A percentile compares a stretch with the other conserved stretches of the same genome.
Evolutionary conservation across 37 sponge, comb jelly and placozoan species (phyloP).

Genomic region (Haliclona indistincta): DNA sequence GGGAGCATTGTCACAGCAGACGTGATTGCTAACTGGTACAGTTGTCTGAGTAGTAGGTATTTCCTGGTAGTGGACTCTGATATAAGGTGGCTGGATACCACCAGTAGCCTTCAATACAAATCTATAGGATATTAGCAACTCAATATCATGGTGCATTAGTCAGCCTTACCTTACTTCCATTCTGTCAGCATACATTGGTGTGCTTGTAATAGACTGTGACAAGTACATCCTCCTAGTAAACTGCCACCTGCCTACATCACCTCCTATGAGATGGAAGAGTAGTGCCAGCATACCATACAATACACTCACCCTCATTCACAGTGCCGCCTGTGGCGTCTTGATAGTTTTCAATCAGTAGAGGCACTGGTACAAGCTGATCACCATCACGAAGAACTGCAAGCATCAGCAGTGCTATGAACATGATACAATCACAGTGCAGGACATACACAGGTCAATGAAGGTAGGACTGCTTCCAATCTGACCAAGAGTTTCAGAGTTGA

Average conservation of each 20-base stretch:
- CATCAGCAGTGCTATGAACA: not conserved
- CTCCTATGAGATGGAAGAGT: not conserved
- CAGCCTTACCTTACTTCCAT: slow-evolving; percentile 38
- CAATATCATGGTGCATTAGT: not conserved
- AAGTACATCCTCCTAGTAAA: slow-evolving; percentile 54
- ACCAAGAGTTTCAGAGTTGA: not conserved
- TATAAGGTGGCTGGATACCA: slow-evolving; percentile 14
- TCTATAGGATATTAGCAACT: not conserved
- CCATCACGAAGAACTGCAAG: slow-evolving; percentile 4
- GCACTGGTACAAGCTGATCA: slow-evolving; percentile 32
- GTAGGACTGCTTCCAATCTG: not conserved
- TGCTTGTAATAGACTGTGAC: slow-evolving; percentile 23
- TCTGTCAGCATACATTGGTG: slow-evolving; percentile 18
- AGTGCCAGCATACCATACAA: not conserved
- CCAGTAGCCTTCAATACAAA: not conserved
- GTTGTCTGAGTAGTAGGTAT: not conserved
- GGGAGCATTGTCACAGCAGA: not conserved
- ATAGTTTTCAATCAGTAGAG: slow-evolving; percentile 32
- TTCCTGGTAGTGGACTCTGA: not conserved
- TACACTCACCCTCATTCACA: slow-evolving; percentile 20
- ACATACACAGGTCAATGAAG: slow-evolving; percentile 76
- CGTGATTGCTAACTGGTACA: not conserved
- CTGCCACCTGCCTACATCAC: slow-evolving; percentile 47
- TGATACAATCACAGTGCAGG: not conserved
- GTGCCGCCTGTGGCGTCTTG: not conserved